Base-by-base conservation (phyloP, 2,888 invertebrate species). In the Andrena trimmerana region DNA sequence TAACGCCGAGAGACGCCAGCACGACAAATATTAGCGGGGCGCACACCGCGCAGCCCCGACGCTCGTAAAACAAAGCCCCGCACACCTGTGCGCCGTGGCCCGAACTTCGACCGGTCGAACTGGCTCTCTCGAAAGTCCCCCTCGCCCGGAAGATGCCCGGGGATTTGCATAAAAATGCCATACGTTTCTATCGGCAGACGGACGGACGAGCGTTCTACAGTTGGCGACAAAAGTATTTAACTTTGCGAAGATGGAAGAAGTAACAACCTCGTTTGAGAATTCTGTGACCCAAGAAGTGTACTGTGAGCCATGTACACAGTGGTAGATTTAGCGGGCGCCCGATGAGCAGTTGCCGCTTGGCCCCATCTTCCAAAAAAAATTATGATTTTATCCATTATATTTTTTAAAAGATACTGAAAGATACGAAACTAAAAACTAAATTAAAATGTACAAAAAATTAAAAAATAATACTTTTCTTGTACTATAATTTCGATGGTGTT, bases 131-230 rank as follows among this genome's bases (percentile, higher is more conserved):
- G 59, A 86, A 86, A 78, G 88, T 85, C 86, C 81, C 81, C 10
- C 20, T 27, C 57, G 20, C 83, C 82, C 82, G 84, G 82, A 76
- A 83, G 83, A 86, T 77, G 81, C 83, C 63, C 33, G 2, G 27
- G 8, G 77, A 92, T 92, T 92, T 91, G 90, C 92, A 91, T 92
- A 91, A 91, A 92, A 92, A 91, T 90, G 89, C 86, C 87, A 89
- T 88, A 90, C 88, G 86, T 91, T 90, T 90, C 90, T 90, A 90
- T 90, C 86, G 87, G 86, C 81, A 50, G 73, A 67, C 54, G 72
- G 78, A 81, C 85, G 81, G 87, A 75, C 86, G 85, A 24, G 20
- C 54, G 42, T 42, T 76, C 86, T 82, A 87, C 81, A 82, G 71
- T 71, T 71, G 66, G 54, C 33, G 42, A 48, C 60, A 29, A 62